Evolutionary conservation across 1,140 invertebrate genomes (phyloP).

Genomic region (Lepidurus couesii): DNA sequence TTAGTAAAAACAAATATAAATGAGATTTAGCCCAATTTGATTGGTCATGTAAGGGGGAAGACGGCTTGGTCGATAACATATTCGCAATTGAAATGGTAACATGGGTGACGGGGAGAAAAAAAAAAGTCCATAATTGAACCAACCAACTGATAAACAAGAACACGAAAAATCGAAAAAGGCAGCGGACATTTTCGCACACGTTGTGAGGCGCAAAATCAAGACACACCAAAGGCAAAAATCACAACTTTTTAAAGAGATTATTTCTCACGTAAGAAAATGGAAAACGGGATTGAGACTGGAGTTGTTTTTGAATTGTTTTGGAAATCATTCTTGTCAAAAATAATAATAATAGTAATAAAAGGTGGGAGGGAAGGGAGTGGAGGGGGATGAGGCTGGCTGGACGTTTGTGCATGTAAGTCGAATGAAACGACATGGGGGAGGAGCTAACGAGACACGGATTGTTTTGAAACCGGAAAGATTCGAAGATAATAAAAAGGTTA

Average conservation of each 20-base stretch:
- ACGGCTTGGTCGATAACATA: constrained; percentile 18
- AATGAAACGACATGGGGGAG: neutral
- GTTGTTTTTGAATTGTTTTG: neutral
- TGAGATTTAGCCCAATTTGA: constrained; percentile 19
- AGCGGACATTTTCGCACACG: constrained; percentile 8
- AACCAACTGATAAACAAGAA: neutral
- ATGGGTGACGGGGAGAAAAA: neutral
- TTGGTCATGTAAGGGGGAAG: constrained; percentile 14
- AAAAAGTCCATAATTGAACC: neutral
- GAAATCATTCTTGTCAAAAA: neutral
- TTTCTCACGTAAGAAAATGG: constrained; percentile 17
- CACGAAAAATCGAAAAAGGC: neutral
- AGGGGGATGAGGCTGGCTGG: no score
- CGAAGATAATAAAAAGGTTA: neutral
- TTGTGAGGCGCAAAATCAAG: constrained; percentile 12
- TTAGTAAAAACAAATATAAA: neutral
- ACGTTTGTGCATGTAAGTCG: constrained; percentile 1
- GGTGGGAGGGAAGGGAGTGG: neutral
- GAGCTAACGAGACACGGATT: neutral
- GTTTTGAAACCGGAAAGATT: constrained; percentile 4
- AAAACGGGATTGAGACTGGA: neutral
- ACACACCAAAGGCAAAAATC: constrained; percentile 18
- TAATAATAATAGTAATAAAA: neutral
- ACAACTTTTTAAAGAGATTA: constrained; percentile 22
- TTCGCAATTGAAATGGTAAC: constrained; percentile 5